Evolutionary conservation across 2,113 vertebrate genomes (phyloP).

Genomic region (Pogonocichla stellata): DNA sequence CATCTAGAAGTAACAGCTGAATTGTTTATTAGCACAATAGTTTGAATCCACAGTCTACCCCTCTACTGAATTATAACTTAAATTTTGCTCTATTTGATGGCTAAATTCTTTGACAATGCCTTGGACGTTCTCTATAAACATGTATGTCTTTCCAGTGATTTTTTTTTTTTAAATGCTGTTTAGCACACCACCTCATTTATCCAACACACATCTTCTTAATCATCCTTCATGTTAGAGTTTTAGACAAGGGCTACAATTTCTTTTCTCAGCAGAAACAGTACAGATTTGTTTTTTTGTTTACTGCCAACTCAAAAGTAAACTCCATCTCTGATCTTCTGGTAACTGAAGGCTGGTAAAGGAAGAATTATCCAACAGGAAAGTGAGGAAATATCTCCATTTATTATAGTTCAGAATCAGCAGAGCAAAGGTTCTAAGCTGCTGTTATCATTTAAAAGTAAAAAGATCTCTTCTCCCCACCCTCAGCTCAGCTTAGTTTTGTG

Average conservation of each 20-base stretch:
- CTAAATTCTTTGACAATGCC: constrained; percentile 1
- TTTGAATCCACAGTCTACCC: neutral
- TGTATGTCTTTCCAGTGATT: neutral
- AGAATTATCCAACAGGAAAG: constrained; percentile 35
- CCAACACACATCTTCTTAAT: neutral
- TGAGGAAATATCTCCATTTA: constrained; percentile 29
- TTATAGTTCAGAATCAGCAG: neutral
- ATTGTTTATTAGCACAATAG: constrained; percentile 12
- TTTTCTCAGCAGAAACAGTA: constrained; percentile 25
- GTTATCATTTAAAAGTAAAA: neutral
- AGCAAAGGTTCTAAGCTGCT: neutral
- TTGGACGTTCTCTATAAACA: constrained; percentile 3
- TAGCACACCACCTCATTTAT: neutral
- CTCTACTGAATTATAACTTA: neutral
- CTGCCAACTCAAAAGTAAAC: constrained; percentile 22
- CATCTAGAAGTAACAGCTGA: neutral
- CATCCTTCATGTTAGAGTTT: neutral
- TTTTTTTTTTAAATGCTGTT: neutral
- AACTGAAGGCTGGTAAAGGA: constrained; percentile 16
- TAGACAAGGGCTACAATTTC: neutral
- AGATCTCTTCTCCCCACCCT: neutral
- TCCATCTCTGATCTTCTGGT: constrained; percentile 29
- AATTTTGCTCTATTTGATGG: neutral
- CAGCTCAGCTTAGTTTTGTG: neutral
- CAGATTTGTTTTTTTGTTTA: constrained; percentile 46